Base-by-base conservation (phyloP, 1,140 invertebrate species). In the Papilio polyxenes region DNA sequence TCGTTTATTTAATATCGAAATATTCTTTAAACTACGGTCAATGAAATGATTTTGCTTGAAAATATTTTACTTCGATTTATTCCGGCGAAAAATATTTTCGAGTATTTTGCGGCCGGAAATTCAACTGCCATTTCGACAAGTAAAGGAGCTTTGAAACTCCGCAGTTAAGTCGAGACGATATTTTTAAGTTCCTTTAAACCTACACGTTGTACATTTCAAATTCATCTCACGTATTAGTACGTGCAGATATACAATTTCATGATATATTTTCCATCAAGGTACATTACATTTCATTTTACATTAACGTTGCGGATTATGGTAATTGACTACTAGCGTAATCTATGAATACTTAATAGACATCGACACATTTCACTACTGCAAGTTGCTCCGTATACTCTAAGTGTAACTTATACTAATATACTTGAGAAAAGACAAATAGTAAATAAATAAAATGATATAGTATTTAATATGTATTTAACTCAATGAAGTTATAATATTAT, bases 21-120 rank as follows among this genome's bases (percentile, higher is more conserved):
- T 4, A 17, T 37, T 72, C 31, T 72, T 37, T 37, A 72, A 72
- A 65, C 10, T 72, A 37, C 65, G 65, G 31, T 72, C 65, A 72
- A 13, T 3, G 65, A 13, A 72, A 13, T 3, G 65, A 13, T 72
- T 72, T 72, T 31, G 23, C 62, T 23, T 65, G 20, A 72, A 37
- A 72, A 72, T 72, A 72, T 72, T 72, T 72, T 72, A 10, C 31
- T 72, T 72, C 31, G 15, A 15, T 72, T 72, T 69, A 69, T 69
- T 40, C 13, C 65, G 17, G 65, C 5, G 65, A 1, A 5, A 72
- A 72, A 72, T 72, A 40, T 72, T 72, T 37, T 72, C 15, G 31
- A 37, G 23, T 72, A 72, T 72, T 72, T 72, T 72, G 65, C 31
- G 31, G 65, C 0, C 13, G 65, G 65, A 72, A 72, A 72, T 72